Percentiles rank a stretch among this genome's conserved stretches.
These are phyloP conservation scores for Calyptommatus sinebrachiatus DNA, from an alignment of 2,113 vertebrate genomes.

Conservation along the genomic window DNA sequence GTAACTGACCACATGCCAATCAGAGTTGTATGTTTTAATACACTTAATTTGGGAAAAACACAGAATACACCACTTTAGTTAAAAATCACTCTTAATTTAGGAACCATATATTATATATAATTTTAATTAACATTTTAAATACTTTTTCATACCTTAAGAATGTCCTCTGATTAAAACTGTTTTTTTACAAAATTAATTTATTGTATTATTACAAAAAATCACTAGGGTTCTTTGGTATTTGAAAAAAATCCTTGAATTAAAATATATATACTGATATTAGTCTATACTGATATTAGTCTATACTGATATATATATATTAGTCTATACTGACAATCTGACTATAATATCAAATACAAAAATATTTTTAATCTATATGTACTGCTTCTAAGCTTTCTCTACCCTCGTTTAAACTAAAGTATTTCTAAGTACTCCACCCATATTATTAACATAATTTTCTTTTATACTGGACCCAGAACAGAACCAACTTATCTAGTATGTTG, in stretches of 20 bases:
- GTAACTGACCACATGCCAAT: slow-evolving; percentile 96
- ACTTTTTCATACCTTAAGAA: background rate
- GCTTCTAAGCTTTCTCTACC: slow-evolving; percentile 59
- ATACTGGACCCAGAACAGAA: slow-evolving; percentile 41
- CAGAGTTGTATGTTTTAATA: slow-evolving; percentile 95
- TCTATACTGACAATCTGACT: background rate
- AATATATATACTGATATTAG: background rate
- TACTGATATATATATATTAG: too few species aligned
- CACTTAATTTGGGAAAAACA: slow-evolving; percentile 77
- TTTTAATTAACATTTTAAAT: background rate
- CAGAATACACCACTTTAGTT: background rate
- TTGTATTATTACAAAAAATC: background rate
- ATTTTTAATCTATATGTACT: slow-evolving; percentile 40
- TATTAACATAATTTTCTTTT: slow-evolving; percentile 47
- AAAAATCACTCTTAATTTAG: slow-evolving; percentile 76
- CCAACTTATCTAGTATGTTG: background rate
- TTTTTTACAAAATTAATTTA: background rate
- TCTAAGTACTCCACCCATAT: slow-evolving; percentile 60
- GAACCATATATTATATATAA: slow-evolving; percentile 35
- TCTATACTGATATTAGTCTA: too few species aligned
- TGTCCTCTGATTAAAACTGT: background rate
- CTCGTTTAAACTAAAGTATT: slow-evolving; percentile 59
- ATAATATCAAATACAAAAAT: slow-evolving; percentile 12
- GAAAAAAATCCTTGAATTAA: background rate
- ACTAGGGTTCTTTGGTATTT: background rate